Conservation (phyloP, 2,888 invertebrate genomes). For the Nemotelus nigrinus region DNA sequence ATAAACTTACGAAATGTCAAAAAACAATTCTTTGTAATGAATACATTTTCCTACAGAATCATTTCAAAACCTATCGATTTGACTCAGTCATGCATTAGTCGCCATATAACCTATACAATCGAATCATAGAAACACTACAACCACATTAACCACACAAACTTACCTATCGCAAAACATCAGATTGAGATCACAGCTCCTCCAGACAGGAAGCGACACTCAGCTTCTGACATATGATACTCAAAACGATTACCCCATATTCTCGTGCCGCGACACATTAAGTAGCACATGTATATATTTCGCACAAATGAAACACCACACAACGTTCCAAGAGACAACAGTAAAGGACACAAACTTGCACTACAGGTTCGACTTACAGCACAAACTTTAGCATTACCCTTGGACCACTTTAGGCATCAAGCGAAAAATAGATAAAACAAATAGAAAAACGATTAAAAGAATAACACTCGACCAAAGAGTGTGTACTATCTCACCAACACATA, state of each 20-base stretch:
- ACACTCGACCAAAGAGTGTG: neutral
- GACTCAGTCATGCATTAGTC: too few species aligned
- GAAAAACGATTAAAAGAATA: constrained; percentile 29
- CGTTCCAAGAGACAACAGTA: neutral
- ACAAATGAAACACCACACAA: neutral
- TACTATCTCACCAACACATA: constrained; percentile 1
- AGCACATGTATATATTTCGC: neutral
- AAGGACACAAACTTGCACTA: constrained; percentile 6
- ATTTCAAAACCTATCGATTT: too few species aligned
- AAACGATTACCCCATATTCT: neutral
- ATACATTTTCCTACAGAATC: too few species aligned
- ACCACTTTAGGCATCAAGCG: constrained; percentile 22
- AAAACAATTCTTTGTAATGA: too few species aligned
- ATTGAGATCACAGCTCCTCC: neutral
- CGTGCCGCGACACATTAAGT: neutral
- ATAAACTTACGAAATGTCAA: too few species aligned
- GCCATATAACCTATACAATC: too few species aligned
- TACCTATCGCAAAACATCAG: neutral
- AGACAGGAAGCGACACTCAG: neutral
- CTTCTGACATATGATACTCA: constrained; percentile 9
- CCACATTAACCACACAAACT: neutral
- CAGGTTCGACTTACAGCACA: constrained; percentile 8
- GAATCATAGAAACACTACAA: too few species aligned
- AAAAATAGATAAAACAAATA: neutral
- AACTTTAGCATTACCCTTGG: constrained; percentile 30